Percentiles rank a stretch among this genome's conserved stretches.
These are phyloP conservation scores for Phalanger gymnotis DNA, from an alignment of 2,797 vertebrate genomes.

Conservation along the genomic window DNA sequence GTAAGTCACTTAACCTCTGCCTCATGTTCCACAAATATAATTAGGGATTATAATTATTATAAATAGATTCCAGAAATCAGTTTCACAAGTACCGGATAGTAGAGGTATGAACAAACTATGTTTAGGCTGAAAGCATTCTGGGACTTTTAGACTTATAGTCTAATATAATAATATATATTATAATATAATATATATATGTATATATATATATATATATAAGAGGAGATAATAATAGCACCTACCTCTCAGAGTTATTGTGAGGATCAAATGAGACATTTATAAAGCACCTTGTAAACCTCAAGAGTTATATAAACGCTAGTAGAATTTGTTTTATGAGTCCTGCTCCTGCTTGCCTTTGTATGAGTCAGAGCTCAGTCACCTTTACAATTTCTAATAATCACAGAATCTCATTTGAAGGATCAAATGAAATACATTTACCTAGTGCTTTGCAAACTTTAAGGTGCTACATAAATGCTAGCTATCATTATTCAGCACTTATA, in stretches of 20 bases:
- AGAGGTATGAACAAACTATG: no score
- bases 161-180: no score
- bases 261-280: neutral
- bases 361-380: neutral
- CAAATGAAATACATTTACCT: neutral
- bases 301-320: neutral
- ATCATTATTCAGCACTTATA: neutral
- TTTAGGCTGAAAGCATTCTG: no score
- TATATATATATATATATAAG: no score
- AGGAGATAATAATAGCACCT: neutral
- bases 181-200: no score
- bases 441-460: neutral
- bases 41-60: no score
- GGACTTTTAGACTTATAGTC: no score
- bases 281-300: neutral
- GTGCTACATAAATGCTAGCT: neutral
- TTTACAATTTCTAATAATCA: neutral
- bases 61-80: no score
- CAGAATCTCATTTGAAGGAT: neutral
- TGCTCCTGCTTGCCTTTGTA: neutral
- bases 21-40: neutral
- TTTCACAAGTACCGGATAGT: no score
- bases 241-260: neutral
- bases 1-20: neutral
- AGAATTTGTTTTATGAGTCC: neutral